Conservation (phyloP, 2,113 vertebrate genomes). For the Danionella cerebrum region DNA sequence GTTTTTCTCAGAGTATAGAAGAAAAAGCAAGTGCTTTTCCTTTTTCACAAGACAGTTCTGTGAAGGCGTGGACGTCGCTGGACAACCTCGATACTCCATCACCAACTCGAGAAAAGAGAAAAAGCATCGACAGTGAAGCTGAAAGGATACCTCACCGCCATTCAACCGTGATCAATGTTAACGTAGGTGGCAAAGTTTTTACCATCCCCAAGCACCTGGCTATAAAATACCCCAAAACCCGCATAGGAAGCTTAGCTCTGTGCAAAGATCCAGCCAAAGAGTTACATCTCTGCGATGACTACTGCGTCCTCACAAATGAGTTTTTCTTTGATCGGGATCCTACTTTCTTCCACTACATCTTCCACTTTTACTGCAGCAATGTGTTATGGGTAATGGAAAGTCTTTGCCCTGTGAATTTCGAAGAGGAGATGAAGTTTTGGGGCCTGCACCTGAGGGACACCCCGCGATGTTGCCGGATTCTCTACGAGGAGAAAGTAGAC, state of each 20-base stretch:
- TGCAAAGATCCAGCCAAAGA: constrained; percentile 65
- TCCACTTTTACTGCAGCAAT: constrained; percentile 79
- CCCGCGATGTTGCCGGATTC: constrained; percentile 78
- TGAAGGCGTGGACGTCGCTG: constrained; percentile 79
- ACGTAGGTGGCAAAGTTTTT: constrained; percentile 76
- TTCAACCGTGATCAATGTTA: constrained; percentile 70
- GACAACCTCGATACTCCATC: constrained; percentile 53
- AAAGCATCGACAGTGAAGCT: not conserved
- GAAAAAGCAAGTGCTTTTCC: constrained; percentile 62
- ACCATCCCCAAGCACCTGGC: constrained; percentile 63
- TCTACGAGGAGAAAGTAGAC: constrained; percentile 79
- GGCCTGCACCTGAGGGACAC: constrained; percentile 73
- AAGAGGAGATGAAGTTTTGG: constrained; percentile 83
- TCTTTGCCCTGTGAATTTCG: constrained; percentile 76
- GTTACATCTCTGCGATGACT: constrained; percentile 79
- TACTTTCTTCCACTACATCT: constrained; percentile 77
- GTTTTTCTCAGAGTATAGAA: constrained; percentile 45
- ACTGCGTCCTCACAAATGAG: constrained; percentile 72
- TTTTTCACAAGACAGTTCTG: constrained; percentile 69
- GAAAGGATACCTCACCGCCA: constrained; percentile 35
- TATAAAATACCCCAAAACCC: constrained; percentile 66
- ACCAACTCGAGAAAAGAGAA: not conserved
- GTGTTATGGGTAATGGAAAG: constrained; percentile 82
- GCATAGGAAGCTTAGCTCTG: constrained; percentile 73
- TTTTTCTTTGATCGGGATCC: constrained; percentile 88